A percentile compares a stretch with the other conserved stretches of the same genome.
phyloP scores from a whole-genome alignment of 2,797 vertebrate species.

The Gallinago nigripennis region DNA sequence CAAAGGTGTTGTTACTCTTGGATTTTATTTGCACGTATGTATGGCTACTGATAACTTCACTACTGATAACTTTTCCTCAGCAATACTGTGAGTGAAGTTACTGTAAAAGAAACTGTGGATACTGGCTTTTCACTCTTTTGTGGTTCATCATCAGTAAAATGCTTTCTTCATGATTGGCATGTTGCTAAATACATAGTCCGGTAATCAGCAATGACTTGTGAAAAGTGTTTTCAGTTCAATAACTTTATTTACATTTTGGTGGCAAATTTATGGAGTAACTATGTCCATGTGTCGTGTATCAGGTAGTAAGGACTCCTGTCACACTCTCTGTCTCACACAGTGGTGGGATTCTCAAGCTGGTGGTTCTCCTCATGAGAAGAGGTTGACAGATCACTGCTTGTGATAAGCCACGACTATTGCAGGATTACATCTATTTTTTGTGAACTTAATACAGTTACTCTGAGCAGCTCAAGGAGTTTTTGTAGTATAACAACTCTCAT shows the following conservation, averaged over 20 bases:
- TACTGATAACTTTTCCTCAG: neutral
- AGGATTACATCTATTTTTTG: neutral
- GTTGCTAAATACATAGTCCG: neutral
- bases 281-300: neutral
- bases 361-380: neutral
- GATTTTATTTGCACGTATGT: neutral
- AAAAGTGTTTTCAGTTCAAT: neutral
- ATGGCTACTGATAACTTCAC: neutral
- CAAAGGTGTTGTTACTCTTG: neutral
- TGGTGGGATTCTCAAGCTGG: neutral
- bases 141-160: neutral
- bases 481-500: neutral
- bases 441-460: neutral
- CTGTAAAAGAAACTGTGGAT: neutral
- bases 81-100: neutral
- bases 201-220: neutral
- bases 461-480: neutral
- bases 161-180: neutral
- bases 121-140: neutral
- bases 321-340: rapidly evolving
- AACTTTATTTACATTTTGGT: neutral
- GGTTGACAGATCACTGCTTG: neutral
- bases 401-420: neutral
- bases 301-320: neutral
- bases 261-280: neutral